phyloP scores from a whole-genome alignment of 2,113 vertebrate species.

The Taurulus bubalis region DNA sequence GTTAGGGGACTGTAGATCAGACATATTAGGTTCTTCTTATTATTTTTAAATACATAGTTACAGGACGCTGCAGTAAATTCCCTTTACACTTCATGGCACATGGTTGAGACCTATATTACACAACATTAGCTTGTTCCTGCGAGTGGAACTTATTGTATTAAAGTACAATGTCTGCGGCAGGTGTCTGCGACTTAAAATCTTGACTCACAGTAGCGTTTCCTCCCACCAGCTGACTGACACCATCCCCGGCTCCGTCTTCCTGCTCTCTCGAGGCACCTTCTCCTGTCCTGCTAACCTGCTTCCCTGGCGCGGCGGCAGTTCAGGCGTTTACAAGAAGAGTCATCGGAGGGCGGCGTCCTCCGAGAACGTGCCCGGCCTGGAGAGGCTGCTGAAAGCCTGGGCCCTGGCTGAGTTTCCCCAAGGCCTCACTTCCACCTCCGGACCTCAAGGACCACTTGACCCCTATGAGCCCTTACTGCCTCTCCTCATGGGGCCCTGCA shows the following conservation, averaged over 20 bases:
- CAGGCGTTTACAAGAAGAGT: conserved; percentile 78
- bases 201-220: neutral
- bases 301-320: conserved; percentile 87
- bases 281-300: conserved; percentile 86
- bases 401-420: conserved; percentile 54
- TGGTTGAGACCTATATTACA: neutral
- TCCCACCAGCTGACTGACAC: conserved; percentile 61
- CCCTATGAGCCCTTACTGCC: conserved; percentile 86
- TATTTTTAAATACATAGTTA: neutral
- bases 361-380: conserved; percentile 84
- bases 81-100: neutral
- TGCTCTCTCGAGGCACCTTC: conserved; percentile 87
- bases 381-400: conserved; percentile 80
- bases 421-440: conserved; percentile 16
- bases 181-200: neutral
- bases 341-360: conserved; percentile 82
- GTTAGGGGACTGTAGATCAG: neutral
- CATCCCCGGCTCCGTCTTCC: conserved; percentile 77
- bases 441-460: conserved; percentile 64
- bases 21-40: no score
- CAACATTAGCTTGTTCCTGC: neutral
- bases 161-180: neutral
- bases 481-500: conserved; percentile 85
- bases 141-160: neutral
- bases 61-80: neutral